Percentiles rank a stretch among this genome's conserved stretches.
Conservation (phyloP, 2,113 vertebrate genomes). For the Nothocercus nigrocapillus region DNA sequence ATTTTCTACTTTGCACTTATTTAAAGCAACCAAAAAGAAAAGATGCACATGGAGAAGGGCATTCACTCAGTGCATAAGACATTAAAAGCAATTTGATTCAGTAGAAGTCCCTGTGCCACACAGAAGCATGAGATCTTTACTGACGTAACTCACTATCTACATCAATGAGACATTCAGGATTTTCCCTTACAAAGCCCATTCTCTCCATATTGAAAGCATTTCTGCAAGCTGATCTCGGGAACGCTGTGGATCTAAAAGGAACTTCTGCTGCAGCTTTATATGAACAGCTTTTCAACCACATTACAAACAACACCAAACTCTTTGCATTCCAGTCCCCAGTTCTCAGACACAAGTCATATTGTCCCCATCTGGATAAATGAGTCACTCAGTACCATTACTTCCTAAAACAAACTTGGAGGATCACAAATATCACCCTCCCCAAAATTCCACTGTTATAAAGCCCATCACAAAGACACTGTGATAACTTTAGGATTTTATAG, state of each 20-base stretch:
- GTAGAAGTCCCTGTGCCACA: neutral
- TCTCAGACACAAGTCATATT: slow-evolving; percentile 64
- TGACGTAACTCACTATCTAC: neutral
- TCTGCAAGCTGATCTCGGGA: neutral
- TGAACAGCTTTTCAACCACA: slow-evolving; percentile 48
- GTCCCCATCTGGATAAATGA: slow-evolving; percentile 74
- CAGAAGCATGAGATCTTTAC: neutral
- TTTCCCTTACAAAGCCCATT: neutral
- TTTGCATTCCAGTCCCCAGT: slow-evolving; percentile 41
- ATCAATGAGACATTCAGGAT: neutral
- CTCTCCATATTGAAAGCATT: slow-evolving; percentile 2
- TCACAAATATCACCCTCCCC: neutral
- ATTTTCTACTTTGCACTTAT: neutral
- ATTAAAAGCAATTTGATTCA: neutral
- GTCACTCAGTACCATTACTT: slow-evolving; percentile 50
- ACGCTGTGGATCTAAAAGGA: slow-evolving; percentile 15
- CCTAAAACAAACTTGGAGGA: neutral
- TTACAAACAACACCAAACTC: slow-evolving; percentile 55
- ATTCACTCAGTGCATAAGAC: neutral
- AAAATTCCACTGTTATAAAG: slow-evolving; percentile 24
- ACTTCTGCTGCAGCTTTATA: slow-evolving; percentile 24
- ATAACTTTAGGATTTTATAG: neutral
- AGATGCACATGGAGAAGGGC: neutral
- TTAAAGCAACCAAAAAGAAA: neutral
- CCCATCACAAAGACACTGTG: neutral